phyloP scores from a whole-genome alignment of 2,888 invertebrate species.

The Leptogaster cylindrica region DNA sequence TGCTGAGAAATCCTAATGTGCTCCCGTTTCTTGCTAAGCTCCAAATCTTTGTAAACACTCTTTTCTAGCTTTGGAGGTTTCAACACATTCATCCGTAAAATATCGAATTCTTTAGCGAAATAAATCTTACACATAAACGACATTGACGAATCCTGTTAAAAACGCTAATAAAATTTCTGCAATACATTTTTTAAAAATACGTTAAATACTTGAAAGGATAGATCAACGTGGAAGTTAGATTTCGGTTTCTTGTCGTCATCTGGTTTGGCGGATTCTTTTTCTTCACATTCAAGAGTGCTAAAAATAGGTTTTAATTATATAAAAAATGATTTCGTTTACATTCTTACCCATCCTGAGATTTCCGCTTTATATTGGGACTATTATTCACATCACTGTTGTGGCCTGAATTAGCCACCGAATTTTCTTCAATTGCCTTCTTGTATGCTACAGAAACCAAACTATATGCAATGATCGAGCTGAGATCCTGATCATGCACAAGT shows the following conservation, averaged over 20 bases:
- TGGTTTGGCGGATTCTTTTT: slow-evolving; percentile 29
- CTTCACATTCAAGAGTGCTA: slow-evolving; percentile 31
- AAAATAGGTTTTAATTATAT: neutral
- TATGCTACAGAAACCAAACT: slow-evolving; percentile 77
- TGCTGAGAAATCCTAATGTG: slow-evolving; percentile 56
- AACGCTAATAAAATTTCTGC: neutral
- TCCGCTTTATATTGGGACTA: slow-evolving; percentile 58
- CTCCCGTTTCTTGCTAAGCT: slow-evolving; percentile 57
- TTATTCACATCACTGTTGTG: slow-evolving; percentile 44
- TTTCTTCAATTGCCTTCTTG: slow-evolving; percentile 68
- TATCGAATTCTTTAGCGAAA: slow-evolving; percentile 90
- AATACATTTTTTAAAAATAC: too few species aligned
- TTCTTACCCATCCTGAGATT: slow-evolving; percentile 55
- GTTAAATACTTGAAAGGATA: slow-evolving; percentile 66
- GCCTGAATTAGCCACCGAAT: slow-evolving; percentile 51
- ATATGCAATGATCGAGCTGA: slow-evolving; percentile 85
- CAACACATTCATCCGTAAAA: slow-evolving; percentile 67
- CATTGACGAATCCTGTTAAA: slow-evolving; percentile 66
- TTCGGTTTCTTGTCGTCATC: slow-evolving; percentile 52
- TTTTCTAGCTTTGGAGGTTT: slow-evolving; percentile 55
- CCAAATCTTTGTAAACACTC: slow-evolving; percentile 55
- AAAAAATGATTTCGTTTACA: neutral
- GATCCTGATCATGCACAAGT: slow-evolving; percentile 80
- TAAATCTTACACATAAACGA: slow-evolving; percentile 90
- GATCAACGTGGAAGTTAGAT: slow-evolving; percentile 63